Evolutionary conservation across 2,113 vertebrate genomes (phyloP).

Genomic region (Tinamus guttatus): DNA sequence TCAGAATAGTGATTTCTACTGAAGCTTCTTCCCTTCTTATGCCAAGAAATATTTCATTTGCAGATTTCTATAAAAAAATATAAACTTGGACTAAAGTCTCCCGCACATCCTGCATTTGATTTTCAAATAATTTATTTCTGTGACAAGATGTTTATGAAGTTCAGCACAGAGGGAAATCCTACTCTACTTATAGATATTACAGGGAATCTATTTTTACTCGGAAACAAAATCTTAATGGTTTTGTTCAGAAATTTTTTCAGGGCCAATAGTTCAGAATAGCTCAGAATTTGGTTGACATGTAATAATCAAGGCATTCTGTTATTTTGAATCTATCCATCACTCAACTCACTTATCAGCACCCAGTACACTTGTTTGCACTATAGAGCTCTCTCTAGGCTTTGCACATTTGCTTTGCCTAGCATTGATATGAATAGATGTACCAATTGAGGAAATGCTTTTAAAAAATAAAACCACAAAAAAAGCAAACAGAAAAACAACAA

Average conservation of each 20-base stretch:
- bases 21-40: neutral
- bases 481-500: neutral
- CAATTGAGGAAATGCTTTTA: neutral
- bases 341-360: neutral
- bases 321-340: neutral
- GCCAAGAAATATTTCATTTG: slow-evolving; percentile 1
- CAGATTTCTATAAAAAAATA: slow-evolving; percentile 21
- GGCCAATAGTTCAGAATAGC: neutral
- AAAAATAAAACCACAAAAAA: neutral
- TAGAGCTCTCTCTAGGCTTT: neutral
- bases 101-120: neutral
- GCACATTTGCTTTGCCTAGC: neutral
- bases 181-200: neutral
- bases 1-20: neutral
- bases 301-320: neutral
- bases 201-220: neutral
- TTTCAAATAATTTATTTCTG: slow-evolving; percentile 30
- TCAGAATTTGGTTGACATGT: neutral
- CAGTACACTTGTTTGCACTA: neutral
- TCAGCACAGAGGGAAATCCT: neutral
- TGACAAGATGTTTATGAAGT: neutral
- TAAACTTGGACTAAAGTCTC: slow-evolving; percentile 20
- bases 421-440: neutral
- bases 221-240: neutral
- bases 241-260: neutral